A percentile compares a stretch with the other conserved stretches of the same genome.
Conservation (phyloP, 2,797 vertebrate species). For the Chloroceryle inda region DNA sequence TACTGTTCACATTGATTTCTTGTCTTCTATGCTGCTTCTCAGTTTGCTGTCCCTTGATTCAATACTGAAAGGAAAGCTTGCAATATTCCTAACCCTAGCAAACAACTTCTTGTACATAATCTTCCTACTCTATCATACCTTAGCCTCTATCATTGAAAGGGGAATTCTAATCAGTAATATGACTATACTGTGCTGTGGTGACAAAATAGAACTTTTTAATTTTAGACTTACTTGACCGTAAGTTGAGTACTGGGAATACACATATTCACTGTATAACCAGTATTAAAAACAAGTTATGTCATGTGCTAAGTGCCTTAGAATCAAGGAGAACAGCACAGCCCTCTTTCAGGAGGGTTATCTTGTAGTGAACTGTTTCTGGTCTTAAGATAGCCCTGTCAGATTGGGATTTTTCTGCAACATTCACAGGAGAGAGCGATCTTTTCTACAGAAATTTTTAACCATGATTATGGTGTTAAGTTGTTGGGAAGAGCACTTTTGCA, state of each 20-base stretch:
- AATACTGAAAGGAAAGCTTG: constrained; percentile 11
- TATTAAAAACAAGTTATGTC: background rate
- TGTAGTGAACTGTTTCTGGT: background rate
- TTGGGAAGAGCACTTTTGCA: background rate
- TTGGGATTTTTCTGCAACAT: background rate
- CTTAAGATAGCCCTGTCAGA: background rate
- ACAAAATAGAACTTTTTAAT: background rate
- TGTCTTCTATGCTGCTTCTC: background rate
- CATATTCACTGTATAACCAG: background rate
- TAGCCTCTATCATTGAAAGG: background rate
- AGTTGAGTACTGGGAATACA: background rate
- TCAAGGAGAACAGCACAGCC: background rate
- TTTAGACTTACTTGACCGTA: background rate
- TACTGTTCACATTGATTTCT: background rate
- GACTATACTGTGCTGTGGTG: background rate
- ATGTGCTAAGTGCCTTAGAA: background rate
- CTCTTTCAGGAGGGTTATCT: background rate
- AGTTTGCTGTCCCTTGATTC: background rate
- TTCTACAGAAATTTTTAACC: background rate
- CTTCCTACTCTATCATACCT: background rate
- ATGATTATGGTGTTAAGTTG: background rate
- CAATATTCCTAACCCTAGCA: background rate
- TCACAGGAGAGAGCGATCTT: background rate
- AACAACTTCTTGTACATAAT: background rate
- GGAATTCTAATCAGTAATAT: background rate